Conservation (phyloP, 2,888 invertebrate genomes). For the Drosophila eohydei region DNA sequence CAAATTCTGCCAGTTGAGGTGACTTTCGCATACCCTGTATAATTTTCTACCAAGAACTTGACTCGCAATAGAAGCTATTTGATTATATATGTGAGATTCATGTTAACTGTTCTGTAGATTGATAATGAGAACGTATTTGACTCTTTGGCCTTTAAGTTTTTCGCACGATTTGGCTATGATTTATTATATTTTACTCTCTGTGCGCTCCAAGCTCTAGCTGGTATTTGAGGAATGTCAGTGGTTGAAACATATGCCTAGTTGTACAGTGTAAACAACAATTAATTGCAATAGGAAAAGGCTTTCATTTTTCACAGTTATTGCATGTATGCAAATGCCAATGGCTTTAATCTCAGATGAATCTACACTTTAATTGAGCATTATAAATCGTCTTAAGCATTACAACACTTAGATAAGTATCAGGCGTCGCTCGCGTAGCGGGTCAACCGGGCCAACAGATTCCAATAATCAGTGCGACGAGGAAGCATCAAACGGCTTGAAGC, state of each 20-base stretch:
- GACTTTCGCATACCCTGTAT: neutral
- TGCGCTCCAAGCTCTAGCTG: neutral
- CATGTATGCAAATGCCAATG: neutral
- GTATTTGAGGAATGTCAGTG: neutral
- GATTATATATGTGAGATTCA: too few relatives aligned
- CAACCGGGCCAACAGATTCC: slow-evolving; percentile 22
- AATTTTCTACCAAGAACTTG: neutral
- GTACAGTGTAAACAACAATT: neutral
- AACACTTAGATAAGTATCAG: slow-evolving; percentile 14
- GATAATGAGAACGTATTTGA: too few relatives aligned
- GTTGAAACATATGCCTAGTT: neutral
- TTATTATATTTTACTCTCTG: neutral
- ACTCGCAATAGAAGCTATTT: too few relatives aligned
- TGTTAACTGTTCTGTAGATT: too few relatives aligned
- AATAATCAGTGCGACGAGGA: slow-evolving; percentile 53
- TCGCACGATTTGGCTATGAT: neutral
- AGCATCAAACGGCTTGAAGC: slow-evolving; percentile 51
- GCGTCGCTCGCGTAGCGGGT: neutral
- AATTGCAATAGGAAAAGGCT: neutral
- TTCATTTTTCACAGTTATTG: slow-evolving; percentile 7
- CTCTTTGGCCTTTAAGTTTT: too few relatives aligned
- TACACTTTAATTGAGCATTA: neutral
- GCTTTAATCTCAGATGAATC: neutral
- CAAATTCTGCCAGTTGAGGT: neutral
- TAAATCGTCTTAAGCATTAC: slow-evolving; percentile 17